phyloP scores from a whole-genome alignment of 1,140 invertebrate genomes.

The Drosophila pachea region DNA sequence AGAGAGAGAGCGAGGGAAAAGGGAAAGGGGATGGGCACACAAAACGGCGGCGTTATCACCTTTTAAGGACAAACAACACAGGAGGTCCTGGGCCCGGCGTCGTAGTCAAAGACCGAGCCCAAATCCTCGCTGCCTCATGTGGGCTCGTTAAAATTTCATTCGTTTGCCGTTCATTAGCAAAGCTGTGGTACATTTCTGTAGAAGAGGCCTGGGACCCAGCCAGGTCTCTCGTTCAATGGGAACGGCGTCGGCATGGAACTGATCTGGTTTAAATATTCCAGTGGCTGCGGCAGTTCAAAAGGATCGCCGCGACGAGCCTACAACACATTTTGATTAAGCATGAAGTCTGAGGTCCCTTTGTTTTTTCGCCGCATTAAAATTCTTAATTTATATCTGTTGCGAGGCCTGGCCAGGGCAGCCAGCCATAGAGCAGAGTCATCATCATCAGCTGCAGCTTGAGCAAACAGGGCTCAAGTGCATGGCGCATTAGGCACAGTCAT shows the following conservation, averaged over 20 bases:
- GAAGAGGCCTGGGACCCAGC: constrained; percentile 40
- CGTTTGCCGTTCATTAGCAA: constrained; percentile 71
- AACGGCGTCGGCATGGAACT: constrained; percentile 52
- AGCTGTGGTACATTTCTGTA: constrained; percentile 65
- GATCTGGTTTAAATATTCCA: constrained; percentile 75
- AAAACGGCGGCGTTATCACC: constrained; percentile 65
- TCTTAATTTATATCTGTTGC: constrained; percentile 68
- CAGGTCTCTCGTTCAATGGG: constrained; percentile 28
- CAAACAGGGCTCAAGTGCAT: constrained; percentile 62
- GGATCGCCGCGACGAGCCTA: constrained; percentile 53
- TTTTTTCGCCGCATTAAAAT: constrained; percentile 73
- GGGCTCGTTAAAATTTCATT: constrained; percentile 75
- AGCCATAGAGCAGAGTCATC: constrained; percentile 46
- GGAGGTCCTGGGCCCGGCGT: constrained; percentile 57
- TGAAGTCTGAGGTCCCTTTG: constrained; percentile 62
- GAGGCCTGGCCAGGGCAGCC: constrained; percentile 3
- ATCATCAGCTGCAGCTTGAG: constrained; percentile 58
- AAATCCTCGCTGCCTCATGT: constrained; percentile 12
- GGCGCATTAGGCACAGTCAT: constrained; percentile 72
- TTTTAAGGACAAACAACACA: constrained; percentile 67
- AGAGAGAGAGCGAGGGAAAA: too few species aligned
- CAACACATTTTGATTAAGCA: constrained; percentile 75
- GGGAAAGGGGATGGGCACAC: constrained; percentile 21
- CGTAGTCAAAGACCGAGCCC: constrained; percentile 13
- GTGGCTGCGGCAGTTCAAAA: constrained; percentile 67